Conservation (phyloP, 2,113 vertebrate species). For the Epinephelus fuscoguttatus region DNA sequence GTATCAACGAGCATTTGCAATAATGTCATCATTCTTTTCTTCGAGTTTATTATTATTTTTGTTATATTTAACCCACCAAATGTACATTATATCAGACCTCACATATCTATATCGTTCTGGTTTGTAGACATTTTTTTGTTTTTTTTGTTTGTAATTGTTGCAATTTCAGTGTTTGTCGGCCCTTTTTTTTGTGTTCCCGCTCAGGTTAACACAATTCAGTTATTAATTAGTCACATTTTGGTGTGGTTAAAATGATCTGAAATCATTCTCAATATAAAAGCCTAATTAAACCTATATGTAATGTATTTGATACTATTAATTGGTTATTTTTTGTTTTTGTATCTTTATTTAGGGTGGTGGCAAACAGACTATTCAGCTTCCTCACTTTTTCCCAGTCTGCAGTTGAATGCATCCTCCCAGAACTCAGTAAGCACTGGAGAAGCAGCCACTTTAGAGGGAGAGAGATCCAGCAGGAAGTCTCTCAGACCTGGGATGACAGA, state of each 20-base stretch:
- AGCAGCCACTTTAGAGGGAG: conserved; percentile 36
- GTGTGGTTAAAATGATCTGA: too few relatives aligned
- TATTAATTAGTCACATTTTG: neutral
- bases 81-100: neutral
- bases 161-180: neutral
- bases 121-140: neutral
- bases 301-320: too few relatives aligned
- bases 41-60: neutral
- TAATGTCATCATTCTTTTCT: too few relatives aligned
- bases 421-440: conserved; percentile 71
- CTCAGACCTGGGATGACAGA: conserved; percentile 77
- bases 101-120: too few relatives aligned
- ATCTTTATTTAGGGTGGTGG: neutral
- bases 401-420: conserved; percentile 78
- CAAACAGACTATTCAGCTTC: neutral
- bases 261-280: too few relatives aligned
- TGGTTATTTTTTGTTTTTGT: too few relatives aligned
- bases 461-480: conserved; percentile 71
- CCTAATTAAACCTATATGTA: too few relatives aligned
- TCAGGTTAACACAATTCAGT: neutral
- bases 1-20: neutral
- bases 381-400: conserved; percentile 64
- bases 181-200: too few relatives aligned
- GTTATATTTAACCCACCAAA: neutral
- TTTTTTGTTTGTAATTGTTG: neutral